phyloP scores from a whole-genome alignment of 2,888 invertebrate genomes.

The Frankliniella fusca region DNA sequence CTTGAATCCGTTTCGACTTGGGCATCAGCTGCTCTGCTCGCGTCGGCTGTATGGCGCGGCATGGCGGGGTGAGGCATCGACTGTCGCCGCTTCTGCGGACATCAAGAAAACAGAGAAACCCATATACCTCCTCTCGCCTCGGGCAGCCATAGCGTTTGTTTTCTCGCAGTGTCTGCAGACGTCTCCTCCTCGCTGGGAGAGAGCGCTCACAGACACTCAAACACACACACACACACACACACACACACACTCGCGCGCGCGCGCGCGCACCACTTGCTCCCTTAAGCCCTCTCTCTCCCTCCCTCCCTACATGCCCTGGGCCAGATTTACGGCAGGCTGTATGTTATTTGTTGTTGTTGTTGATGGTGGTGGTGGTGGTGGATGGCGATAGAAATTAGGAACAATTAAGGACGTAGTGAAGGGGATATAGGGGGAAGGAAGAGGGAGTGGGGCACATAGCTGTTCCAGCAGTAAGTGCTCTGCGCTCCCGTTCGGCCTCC shows the following conservation, averaged over 20 bases:
- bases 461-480: neutral
- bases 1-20: slow-evolving; percentile 11
- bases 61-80: neutral
- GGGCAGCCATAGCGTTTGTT: neutral
- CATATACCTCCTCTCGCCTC: neutral
- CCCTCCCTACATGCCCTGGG: neutral
- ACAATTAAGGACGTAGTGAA: neutral
- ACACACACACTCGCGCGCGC: slow-evolving; percentile 22
- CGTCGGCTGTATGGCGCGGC: neutral
- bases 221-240: slow-evolving; percentile 27
- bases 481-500: neutral
- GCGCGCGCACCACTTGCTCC: too few species aligned
- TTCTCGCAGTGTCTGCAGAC: neutral
- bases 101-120: neutral
- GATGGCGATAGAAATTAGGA: neutral
- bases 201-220: neutral
- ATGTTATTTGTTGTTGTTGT: too few species aligned
- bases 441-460: neutral
- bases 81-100: too few species aligned
- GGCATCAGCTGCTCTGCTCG: neutral
- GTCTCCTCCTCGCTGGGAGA: too few species aligned
- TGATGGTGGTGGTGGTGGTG: neutral
- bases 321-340: neutral
- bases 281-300: too few species aligned
- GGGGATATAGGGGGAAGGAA: neutral